phyloP scores from a whole-genome alignment of 2,113 vertebrate species.

The Jaculus jaculus region DNA sequence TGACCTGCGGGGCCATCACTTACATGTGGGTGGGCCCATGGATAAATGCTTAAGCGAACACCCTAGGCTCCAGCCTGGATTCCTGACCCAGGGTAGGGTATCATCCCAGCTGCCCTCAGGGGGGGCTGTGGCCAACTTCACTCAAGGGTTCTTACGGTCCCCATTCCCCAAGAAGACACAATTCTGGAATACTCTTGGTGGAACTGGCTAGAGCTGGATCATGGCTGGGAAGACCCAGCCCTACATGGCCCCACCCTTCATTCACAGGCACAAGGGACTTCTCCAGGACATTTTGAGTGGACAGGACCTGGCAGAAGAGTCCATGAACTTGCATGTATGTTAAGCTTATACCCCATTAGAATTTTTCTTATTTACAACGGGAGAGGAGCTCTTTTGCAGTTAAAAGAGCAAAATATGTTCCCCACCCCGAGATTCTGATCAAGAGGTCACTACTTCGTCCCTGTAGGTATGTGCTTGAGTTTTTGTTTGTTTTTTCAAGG shows the following conservation, averaged over 20 bases:
- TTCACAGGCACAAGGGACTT: background rate
- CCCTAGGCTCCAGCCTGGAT: background rate
- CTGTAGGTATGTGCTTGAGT: too few species aligned
- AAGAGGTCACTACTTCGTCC: too few species aligned
- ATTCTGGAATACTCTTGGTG: background rate
- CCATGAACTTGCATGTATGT: background rate
- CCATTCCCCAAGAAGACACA: background rate
- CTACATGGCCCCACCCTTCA: background rate
- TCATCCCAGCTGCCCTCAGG: too few species aligned
- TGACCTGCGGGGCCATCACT: too few species aligned
- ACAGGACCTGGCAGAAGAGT: background rate
- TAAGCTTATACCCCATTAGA: background rate
- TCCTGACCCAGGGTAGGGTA: too few species aligned
- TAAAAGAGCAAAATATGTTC: too few species aligned
- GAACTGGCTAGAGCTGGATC: rapidly evolving
- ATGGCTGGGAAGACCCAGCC: too few species aligned
- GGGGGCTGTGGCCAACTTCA: background rate
- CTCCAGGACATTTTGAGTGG: background rate
- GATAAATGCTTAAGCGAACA: background rate
- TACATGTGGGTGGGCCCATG: background rate
- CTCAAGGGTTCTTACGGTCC: background rate
- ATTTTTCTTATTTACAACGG: background rate
- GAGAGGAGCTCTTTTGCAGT: too few species aligned
- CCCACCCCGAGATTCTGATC: too few species aligned
- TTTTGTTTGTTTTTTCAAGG: too few species aligned